Base-by-base conservation (phyloP, 1,140 invertebrate genomes). In the Drosophila nasuta region DNA sequence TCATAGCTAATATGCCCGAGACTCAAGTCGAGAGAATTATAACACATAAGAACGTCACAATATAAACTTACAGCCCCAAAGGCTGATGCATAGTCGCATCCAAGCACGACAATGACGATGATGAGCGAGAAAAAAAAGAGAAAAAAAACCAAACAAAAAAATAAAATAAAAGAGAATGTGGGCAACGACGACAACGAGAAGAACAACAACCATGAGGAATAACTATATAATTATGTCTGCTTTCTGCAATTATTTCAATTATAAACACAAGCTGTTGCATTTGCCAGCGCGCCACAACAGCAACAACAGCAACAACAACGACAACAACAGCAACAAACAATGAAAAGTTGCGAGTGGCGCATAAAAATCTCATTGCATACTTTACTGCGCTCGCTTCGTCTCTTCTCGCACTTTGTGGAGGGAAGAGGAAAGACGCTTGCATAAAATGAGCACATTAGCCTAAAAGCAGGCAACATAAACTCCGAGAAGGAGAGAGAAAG, bases 231-330 rank as follows among this genome's bases (percentile, higher is more conserved):
- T 80, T 75, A 83, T 83, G 81, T 80, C 69, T 80, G 69, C 74
- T 80, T 77, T 83, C 57, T 70, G 77, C 81, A 83, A 83, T 83
- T 74, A 83, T 83, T 83, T 83, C 77, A 83, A 83, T 80, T 83
- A 83, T 80, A 83, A 83, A 68, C 60, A 83, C 81, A 83, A 83
- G 81, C 81, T 83, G 81, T 74, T 82, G 81, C 81, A 77, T 60
- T 70, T 77, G 58, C 63, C 75, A 68, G 63, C 48, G 49, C 30
- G 49, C 76, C 43, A 67, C 67, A 66, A 10, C 59, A 74, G 45
- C 65, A 38, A 8, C 35, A 81, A 7, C 77, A 79, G 10, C 59
- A 68, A 58, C 52, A 75, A 30, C 33, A 54, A 59, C 59, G 64
- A 20, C 62, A 77, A 11, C 59, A 56, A 54, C 49, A 45, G 28